Conservation (phyloP, 1,140 invertebrate species). For the Diachasmimorpha longicaudata region DNA sequence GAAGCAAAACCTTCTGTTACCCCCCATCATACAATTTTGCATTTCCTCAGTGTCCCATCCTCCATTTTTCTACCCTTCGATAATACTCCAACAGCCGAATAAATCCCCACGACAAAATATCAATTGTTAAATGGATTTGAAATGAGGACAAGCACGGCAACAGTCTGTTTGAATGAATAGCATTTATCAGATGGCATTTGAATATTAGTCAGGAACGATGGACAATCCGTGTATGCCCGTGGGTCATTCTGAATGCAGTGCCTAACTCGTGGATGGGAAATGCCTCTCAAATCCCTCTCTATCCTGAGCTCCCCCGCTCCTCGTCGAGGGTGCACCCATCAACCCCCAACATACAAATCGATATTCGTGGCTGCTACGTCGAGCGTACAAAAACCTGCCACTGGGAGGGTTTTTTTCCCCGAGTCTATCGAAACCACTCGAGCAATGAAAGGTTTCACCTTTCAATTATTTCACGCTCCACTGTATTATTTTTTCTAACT, state of each 20-base stretch:
- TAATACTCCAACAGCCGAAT: not conserved
- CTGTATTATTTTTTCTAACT: not conserved
- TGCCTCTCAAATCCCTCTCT: conserved; percentile 3
- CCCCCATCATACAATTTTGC: too few relatives aligned
- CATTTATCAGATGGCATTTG: conserved; percentile 16
- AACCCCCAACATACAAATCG: not conserved
- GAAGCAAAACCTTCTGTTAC: too few relatives aligned
- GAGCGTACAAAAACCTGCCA: conserved; percentile 2
- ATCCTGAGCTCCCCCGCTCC: not conserved
- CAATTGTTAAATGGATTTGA: not conserved
- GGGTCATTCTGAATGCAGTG: conserved; percentile 28
- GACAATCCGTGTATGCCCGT: conserved; percentile 31
- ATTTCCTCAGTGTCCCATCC: too few relatives aligned
- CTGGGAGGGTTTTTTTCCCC: not conserved
- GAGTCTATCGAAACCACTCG: not conserved
- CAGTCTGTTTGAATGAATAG: not conserved
- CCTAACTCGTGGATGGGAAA: not conserved
- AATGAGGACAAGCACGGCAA: not conserved
- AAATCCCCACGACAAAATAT: not conserved
- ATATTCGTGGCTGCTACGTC: conserved; percentile 7
- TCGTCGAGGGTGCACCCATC: not conserved
- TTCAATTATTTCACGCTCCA: not conserved
- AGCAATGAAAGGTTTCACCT: not conserved
- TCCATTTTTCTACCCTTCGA: too few relatives aligned
- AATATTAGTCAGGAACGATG: conserved; percentile 29